Conservation (phyloP, 2,113 vertebrate genomes). For the Cephalopterus ornatus region DNA sequence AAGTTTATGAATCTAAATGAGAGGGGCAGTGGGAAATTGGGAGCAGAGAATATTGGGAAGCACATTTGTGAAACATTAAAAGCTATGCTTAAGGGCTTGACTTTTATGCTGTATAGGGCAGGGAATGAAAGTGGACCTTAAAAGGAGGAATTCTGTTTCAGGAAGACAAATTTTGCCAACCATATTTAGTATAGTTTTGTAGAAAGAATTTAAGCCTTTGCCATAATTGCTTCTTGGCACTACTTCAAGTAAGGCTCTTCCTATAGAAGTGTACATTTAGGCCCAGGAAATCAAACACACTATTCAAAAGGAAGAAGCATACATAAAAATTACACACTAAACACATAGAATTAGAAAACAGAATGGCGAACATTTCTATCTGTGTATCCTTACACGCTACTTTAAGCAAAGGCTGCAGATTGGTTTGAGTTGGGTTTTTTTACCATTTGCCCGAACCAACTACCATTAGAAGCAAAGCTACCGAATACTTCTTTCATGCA, state of each 20-base stretch:
- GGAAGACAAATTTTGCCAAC: background rate
- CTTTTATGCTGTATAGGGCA: background rate
- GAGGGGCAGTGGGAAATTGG: background rate
- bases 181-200: background rate
- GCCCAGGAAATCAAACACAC: background rate
- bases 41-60: background rate
- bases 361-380: background rate
- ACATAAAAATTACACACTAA: background rate
- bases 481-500: background rate
- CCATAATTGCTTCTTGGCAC: background rate
- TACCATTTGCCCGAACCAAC: background rate
- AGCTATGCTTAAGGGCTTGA: background rate
- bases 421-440: accelerated
- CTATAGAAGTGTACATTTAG: background rate
- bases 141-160: background rate
- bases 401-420: background rate
- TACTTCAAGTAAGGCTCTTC: background rate
- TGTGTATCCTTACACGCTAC: background rate
- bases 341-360: background rate
- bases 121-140: background rate
- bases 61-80: background rate
- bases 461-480: background rate
- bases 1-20: background rate
- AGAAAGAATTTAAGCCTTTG: background rate
- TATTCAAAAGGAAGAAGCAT: background rate